Evolutionary conservation across 1,140 invertebrate species (phyloP), one percentile per base, ranked within the genome.

Genomic region (Drosophila parabipectinata): DNA sequence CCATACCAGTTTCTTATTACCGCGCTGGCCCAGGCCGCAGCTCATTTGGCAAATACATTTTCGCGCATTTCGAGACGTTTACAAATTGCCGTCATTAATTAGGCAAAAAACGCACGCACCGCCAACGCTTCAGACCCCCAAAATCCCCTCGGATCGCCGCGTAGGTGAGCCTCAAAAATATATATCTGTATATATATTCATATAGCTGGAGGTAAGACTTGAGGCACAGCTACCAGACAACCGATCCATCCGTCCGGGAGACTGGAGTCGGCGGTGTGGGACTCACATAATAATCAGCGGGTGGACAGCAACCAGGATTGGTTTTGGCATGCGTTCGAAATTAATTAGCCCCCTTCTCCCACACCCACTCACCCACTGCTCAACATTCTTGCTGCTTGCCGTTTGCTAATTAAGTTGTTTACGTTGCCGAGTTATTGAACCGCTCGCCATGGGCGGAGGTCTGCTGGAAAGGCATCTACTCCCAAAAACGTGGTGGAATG

Each of bases 71-170:
- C 66, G 78, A 78, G 85, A 90, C 85, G 87, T 90, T 90, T 90
- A 90, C 87, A 90, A 90, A 90, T 90, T 90, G 80, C 85, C 62
- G 78, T 78, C 81, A 90, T 90, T 90, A 90, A 90, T 90, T 90
- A 90, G 79, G 79, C 79, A 87, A 87, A 88, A 88, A 88, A 88
- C 71, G 72, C 84, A 79, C 83, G 79, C 76, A 79, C 66, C 79
- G 71, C 56, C 71, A 62, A 66, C 72, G 79, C 58, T 72, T 59
- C 60, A 44, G 41, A 39, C 15, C 51, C 64, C 66, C 28, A 30
- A 56, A 66, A 71, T 37, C 53, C 48, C 53, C 75, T 61, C 64
- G 6, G 18, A 15, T 60, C 21, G 48, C 32, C 52, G 54, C 45
- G 81, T 85, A 78, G 81, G 81, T 81, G 82, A 81, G 44, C 69